phyloP scores from a whole-genome alignment of 1,140 invertebrate species.

The Drosophila saltans region DNA sequence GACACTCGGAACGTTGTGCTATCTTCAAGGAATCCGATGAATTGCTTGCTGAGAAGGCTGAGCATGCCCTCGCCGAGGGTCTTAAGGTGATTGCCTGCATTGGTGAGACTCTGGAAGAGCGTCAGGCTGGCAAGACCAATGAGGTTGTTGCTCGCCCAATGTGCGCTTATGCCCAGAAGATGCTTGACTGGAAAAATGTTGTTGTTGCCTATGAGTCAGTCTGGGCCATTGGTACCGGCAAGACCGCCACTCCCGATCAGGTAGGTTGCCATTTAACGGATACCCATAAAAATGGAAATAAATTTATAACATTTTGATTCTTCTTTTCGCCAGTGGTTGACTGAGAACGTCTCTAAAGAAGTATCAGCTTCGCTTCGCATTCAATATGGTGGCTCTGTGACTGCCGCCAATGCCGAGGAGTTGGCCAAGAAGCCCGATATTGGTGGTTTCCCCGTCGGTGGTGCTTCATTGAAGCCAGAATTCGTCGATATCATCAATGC shows the following conservation, averaged over 20 bases:
- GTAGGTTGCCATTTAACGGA: conserved; percentile 45
- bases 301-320: not conserved
- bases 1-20: conserved; percentile 98
- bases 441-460: conserved; percentile 99
- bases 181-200: conserved; percentile 95
- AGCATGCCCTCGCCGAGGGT: conserved; percentile 93
- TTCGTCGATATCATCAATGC: conserved; percentile 98
- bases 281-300: too few species aligned
- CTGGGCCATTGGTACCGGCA: conserved; percentile 99
- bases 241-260: conserved; percentile 97
- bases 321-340: conserved; percentile 89
- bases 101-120: conserved; percentile 98
- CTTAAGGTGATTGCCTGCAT: conserved; percentile 98
- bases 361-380: conserved; percentile 93
- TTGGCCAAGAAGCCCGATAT: conserved; percentile 96
- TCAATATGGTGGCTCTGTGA: conserved; percentile 99
- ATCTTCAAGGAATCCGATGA: conserved; percentile 97
- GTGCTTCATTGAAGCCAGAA: conserved; percentile 98
- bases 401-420: conserved; percentile 94
- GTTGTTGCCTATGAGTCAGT: conserved; percentile 99
- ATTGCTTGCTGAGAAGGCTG: conserved; percentile 95
- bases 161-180: conserved; percentile 91
- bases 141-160: conserved; percentile 97
- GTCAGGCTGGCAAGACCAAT: conserved; percentile 97
- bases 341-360: conserved; percentile 90